Evolutionary conservation across 2,888 invertebrate genomes (phyloP), one percentile per base, ranked within the genome.

Genomic region (Pandemis corylana): DNA sequence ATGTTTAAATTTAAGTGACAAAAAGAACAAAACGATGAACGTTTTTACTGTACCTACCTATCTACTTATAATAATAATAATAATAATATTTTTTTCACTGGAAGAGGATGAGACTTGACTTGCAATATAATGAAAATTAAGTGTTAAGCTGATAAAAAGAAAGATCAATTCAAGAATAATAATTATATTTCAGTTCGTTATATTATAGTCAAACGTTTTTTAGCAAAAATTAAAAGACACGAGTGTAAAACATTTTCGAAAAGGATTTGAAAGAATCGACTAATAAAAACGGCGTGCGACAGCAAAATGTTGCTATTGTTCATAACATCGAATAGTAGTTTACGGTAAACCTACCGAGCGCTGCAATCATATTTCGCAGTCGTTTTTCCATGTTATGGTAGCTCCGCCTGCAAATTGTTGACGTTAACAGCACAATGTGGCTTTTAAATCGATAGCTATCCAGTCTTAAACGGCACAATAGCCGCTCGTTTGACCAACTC

Each of bases 291-390:
- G 5, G 44, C 28, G 20, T 44, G n/a, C n/a, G 62, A 53, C 10
- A 42, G 12, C 10, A 53, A 66, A 66, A 66, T 7, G 13, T 12
- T 44, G 10, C n/a, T 6, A 51, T 51, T 49, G 53, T 42, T 7
- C 20, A 15, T 53, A 51, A 28, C 12, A 56, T 65, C 61, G 36
- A 61, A 61, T 41, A 49, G 28, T 13, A 28, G 7, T 59, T 41
- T 20, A 71, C 46, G 46, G 46, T 44, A 68, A 68, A 66, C 41
- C 36, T 80, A 83, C 86, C 86, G 85, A 65, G 65, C 46, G 83
- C 7, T 81, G 84, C 86, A 88, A 87, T 89, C 86, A 89, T 84
- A 82, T 87, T 81, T 85, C 85, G 85, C 87, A 89, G 88, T 86
- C 87, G 82, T 71, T 75, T 75, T 75, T 86, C 81, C 82, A 82